Conservation (phyloP, 2,888 invertebrate species). For the Tipula vernalis region DNA sequence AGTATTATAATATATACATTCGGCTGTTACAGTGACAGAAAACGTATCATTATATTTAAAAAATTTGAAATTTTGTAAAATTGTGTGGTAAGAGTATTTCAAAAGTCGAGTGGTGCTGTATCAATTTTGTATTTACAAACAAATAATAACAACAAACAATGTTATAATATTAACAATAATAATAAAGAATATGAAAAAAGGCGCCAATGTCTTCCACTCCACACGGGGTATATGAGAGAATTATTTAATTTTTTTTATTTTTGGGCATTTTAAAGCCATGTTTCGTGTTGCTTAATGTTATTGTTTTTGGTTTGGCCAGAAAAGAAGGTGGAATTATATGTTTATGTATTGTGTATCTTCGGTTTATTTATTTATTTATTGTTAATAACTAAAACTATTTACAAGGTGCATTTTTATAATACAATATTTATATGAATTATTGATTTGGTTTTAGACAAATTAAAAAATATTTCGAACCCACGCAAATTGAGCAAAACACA, state of each 20-base stretch:
- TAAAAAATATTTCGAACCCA: neutral
- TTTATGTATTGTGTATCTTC: neutral
- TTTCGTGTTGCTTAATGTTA: neutral
- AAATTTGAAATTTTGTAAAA: too few relatives aligned
- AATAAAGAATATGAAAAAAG: neutral
- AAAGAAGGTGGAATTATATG: neutral
- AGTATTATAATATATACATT: too few relatives aligned
- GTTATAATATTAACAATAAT: neutral
- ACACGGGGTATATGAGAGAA: neutral
- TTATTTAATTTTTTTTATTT: neutral
- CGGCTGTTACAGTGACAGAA: too few relatives aligned
- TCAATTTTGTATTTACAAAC: neutral
- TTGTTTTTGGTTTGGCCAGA: neutral
- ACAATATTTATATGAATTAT: neutral
- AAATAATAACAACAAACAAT: neutral
- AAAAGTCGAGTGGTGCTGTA: too few relatives aligned
- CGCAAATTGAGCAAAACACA: neutral
- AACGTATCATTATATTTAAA: too few relatives aligned
- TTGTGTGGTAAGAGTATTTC: too few relatives aligned
- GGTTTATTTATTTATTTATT: neutral
- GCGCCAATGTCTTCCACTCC: slow-evolving; percentile 4
- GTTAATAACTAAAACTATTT: neutral
- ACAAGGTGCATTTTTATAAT: neutral
- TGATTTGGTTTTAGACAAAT: neutral
- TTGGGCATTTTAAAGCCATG: neutral